These are phyloP conservation scores for Melospiza georgiana DNA, from an alignment of 2,113 vertebrate genomes.

Conservation along the genomic window DNA sequence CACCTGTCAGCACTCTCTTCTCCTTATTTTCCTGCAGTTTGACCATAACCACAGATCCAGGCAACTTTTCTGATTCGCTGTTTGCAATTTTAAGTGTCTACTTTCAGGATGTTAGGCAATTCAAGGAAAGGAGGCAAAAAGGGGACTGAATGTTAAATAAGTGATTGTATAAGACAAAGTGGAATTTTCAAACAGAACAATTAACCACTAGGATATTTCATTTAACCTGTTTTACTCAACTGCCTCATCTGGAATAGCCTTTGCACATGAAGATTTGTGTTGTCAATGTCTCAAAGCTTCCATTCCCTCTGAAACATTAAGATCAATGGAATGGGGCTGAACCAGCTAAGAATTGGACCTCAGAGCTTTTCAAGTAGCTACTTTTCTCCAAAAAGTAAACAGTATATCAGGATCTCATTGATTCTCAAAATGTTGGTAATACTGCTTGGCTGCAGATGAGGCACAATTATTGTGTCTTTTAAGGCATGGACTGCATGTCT, in stretches of 20 bases:
- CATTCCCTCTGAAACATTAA: not conserved
- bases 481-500: not conserved
- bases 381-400: not conserved
- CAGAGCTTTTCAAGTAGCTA: not conserved
- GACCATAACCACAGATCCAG: not conserved
- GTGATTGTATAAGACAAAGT: not conserved
- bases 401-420: not conserved
- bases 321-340: not conserved
- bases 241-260: not conserved
- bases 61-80: not conserved
- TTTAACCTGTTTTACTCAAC: not conserved
- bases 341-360: not conserved
- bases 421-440: not conserved
- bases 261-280: not conserved
- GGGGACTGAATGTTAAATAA: not conserved
- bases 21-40: not conserved
- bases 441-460: not conserved
- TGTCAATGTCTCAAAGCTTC: not conserved
- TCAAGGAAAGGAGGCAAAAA: not conserved
- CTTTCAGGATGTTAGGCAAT: not conserved
- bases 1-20: not conserved
- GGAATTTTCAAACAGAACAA: not conserved
- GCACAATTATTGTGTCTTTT: not conserved
- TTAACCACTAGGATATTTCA: not conserved
- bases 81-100: not conserved